Conservation (phyloP, 2,888 invertebrate genomes). For the Andrena fulva region DNA sequence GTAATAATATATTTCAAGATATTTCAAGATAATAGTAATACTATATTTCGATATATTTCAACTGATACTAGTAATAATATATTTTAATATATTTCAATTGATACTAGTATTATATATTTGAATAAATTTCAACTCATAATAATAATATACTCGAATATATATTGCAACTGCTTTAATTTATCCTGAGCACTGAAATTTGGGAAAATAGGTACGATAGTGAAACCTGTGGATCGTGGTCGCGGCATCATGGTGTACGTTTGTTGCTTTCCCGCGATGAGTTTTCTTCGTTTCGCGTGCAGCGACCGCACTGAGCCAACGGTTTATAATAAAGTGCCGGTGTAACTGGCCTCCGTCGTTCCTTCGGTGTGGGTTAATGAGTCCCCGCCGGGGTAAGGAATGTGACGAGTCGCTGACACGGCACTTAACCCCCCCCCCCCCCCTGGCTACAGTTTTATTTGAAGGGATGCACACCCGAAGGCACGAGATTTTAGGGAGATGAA, state of each 20-base stretch:
- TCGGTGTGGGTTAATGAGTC: slow-evolving; percentile 34
- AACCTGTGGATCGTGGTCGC: neutral
- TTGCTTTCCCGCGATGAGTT: neutral
- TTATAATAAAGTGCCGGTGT: slow-evolving; percentile 35
- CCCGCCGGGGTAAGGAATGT: slow-evolving; percentile 30
- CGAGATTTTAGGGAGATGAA: slow-evolving; percentile 44
- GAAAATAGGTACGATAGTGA: neutral
- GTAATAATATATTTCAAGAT: too few species aligned
- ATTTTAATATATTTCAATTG: too few species aligned
- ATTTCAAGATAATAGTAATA: too few species aligned
- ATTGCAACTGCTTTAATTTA: neutral
- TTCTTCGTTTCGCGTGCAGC: slow-evolving; percentile 13
- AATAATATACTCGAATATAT: too few species aligned
- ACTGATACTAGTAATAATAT: too few species aligned
- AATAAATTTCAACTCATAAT: too few species aligned
- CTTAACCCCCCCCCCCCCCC: slow-evolving; percentile 37
- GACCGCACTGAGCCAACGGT: slow-evolving; percentile 25
- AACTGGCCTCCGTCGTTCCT: slow-evolving; percentile 37
- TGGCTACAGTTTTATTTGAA: slow-evolving; percentile 43
- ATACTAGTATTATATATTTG: too few species aligned
- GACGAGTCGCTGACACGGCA: slow-evolving; percentile 35
- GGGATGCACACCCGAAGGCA: slow-evolving; percentile 7
- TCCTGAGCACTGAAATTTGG: neutral
- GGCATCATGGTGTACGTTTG: neutral
- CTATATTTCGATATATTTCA: too few species aligned